phyloP scores from a whole-genome alignment of 2,797 vertebrate genomes.

The Halcyon chelicuti region DNA sequence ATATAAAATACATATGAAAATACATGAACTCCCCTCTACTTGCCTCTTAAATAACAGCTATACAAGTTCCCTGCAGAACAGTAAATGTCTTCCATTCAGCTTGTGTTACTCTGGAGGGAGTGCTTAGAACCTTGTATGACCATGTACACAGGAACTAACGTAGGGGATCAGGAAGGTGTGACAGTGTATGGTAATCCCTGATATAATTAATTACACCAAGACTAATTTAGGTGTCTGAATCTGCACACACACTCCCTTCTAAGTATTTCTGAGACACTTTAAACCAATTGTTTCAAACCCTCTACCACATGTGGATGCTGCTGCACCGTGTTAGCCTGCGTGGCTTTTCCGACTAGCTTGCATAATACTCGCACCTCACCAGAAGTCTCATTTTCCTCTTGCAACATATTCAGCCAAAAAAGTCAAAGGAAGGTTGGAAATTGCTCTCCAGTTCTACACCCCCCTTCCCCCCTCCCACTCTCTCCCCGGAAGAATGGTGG shows the following conservation, averaged over 20 bases:
- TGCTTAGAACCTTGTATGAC: fast-evolving
- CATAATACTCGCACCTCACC: background rate
- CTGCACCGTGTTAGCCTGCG: background rate
- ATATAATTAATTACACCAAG: background rate
- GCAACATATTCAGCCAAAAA: background rate
- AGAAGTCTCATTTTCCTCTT: background rate
- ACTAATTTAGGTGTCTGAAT: background rate
- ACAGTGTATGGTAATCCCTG: background rate
- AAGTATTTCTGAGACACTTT: background rate
- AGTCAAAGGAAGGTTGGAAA: background rate
- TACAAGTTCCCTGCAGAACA: background rate
- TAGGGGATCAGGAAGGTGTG: background rate
- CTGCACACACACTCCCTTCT: background rate
- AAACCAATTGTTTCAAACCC: background rate
- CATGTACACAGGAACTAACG: background rate
- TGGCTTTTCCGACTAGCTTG: background rate
- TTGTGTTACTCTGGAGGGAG: background rate
- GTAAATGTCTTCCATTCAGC: background rate
- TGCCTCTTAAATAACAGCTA: background rate
- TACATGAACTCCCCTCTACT: background rate
- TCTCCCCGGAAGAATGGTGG: background rate
- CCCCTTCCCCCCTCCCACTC: no score
- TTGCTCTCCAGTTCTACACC: background rate
- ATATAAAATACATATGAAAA: background rate
- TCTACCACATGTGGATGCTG: fast-evolving